phyloP scores from a whole-genome alignment of 2,797 vertebrate species.

The Crax fasciolata region DNA sequence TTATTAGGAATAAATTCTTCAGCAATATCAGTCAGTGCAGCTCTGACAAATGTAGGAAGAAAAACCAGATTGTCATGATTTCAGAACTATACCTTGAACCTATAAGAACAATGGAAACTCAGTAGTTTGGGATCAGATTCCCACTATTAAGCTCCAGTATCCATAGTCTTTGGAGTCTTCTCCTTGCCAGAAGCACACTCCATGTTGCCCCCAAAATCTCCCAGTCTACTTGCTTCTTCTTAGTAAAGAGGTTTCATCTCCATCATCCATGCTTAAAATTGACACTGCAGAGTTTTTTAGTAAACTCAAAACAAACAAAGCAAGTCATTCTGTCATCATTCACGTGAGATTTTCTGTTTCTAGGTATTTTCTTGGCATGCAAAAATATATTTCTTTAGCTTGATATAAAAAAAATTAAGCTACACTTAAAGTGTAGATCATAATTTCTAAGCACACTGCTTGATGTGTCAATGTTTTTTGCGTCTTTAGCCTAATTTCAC shows the following conservation, averaged over 20 bases:
- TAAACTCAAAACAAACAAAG: background rate
- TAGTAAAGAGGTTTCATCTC: background rate
- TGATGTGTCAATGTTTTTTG: background rate
- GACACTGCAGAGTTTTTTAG: background rate
- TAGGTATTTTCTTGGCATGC: background rate
- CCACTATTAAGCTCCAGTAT: background rate
- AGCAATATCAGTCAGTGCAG: background rate
- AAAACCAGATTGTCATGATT: background rate
- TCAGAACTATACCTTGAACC: background rate
- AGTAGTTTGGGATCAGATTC: background rate
- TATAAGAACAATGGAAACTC: background rate
- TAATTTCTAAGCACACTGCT: background rate
- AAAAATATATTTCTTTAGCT: background rate
- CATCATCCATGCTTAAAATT: background rate
- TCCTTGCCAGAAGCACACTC: background rate
- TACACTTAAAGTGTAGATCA: background rate
- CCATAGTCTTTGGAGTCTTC: background rate
- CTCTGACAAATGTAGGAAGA: background rate
- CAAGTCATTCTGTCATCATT: rapidly evolving
- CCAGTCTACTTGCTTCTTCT: background rate
- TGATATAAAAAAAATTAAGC: background rate
- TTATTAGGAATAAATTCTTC: background rate
- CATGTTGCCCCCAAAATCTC: background rate
- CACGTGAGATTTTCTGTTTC: background rate
- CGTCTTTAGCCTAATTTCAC: background rate